phyloP scores from a whole-genome alignment of 2,888 invertebrate genomes.

The Ferdinandea cuprea region DNA sequence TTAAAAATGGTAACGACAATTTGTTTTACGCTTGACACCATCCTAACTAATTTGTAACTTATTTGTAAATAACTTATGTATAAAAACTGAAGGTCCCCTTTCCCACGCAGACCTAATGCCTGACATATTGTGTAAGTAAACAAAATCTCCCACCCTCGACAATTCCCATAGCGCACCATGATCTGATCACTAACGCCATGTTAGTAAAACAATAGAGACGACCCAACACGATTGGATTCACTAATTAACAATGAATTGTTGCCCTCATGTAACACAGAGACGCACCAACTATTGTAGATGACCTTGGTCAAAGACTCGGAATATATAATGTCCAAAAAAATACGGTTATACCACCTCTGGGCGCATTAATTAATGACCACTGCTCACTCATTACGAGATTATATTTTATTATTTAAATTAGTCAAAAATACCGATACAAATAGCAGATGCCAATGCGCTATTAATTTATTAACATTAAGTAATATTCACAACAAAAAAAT shows the following conservation, averaged over 20 bases:
- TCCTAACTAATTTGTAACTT: not conserved
- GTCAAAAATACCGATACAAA: conserved; percentile 5
- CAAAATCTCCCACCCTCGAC: conserved; percentile 1
- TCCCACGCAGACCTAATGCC: not conserved
- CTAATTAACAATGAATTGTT: not conserved
- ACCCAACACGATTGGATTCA: conserved; percentile 21
- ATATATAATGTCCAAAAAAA: conserved; percentile 34
- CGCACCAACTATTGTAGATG: not conserved
- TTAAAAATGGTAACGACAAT: no score
- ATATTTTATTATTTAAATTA: conserved; percentile 54
- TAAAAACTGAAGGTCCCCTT: not conserved
- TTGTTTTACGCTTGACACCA: no score
- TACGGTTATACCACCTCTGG: conserved; percentile 17
- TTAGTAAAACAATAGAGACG: conserved; percentile 26
- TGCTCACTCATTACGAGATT: conserved; percentile 30
- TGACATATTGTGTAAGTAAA: conserved; percentile 8
- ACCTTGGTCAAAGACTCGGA: conserved; percentile 43
- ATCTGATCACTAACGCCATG: not conserved
- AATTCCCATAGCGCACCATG: not conserved
- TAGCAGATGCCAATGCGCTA: conserved; percentile 4
- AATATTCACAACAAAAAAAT: conserved; percentile 5
- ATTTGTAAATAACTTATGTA: not conserved
- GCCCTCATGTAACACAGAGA: conserved; percentile 23
- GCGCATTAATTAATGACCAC: conserved; percentile 39
- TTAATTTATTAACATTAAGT: conserved; percentile 45